A percentile compares a stretch with the other conserved stretches of the same genome.
Conservation (phyloP, 1,140 invertebrate genomes). For the Dryas iulia region DNA sequence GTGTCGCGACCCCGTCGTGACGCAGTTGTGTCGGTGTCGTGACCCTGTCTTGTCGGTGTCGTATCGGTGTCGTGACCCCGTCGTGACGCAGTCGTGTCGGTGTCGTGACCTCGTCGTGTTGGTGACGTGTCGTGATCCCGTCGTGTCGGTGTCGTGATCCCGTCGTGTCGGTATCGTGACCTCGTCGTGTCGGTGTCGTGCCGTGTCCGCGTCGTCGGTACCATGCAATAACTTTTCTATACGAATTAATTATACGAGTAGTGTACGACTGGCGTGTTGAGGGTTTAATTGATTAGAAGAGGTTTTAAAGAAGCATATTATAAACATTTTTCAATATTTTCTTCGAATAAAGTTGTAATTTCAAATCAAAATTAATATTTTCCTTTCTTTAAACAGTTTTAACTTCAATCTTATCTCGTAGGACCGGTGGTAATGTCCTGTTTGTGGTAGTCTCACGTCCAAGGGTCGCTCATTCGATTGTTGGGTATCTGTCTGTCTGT, state of each 20-base stretch:
- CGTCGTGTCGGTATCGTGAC: not conserved
- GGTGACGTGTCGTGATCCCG: slow-evolving; percentile 13
- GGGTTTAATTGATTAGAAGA: too few relatives aligned
- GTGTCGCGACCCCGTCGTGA: too few relatives aligned
- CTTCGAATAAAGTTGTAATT: too few relatives aligned
- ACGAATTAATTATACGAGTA: slow-evolving; percentile 37
- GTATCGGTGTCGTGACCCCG: slow-evolving; percentile 10
- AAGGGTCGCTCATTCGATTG: not conserved
- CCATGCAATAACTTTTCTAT: slow-evolving; percentile 57
- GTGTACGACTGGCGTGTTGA: not conserved
- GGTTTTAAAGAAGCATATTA: too few relatives aligned
- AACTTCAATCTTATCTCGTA: not conserved
- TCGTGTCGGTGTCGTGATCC: slow-evolving; percentile 27
- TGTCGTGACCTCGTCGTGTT: too few relatives aligned
- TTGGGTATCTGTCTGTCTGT: not conserved
- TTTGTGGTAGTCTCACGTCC: not conserved
- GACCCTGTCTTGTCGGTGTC: slow-evolving; percentile 4
- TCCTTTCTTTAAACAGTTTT: not conserved
- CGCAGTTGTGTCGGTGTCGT: not conserved
- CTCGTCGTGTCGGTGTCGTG: slow-evolving; percentile 10
- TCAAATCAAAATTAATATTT: not conserved
- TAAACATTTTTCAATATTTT: too few relatives aligned
- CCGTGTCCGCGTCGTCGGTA: slow-evolving; percentile 5
- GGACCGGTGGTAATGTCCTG: not conserved
- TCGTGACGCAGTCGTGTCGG: not conserved